These are phyloP conservation scores for Cydia splendana DNA, from an alignment of 1,140 invertebrate genomes.

Conservation along the genomic window DNA sequence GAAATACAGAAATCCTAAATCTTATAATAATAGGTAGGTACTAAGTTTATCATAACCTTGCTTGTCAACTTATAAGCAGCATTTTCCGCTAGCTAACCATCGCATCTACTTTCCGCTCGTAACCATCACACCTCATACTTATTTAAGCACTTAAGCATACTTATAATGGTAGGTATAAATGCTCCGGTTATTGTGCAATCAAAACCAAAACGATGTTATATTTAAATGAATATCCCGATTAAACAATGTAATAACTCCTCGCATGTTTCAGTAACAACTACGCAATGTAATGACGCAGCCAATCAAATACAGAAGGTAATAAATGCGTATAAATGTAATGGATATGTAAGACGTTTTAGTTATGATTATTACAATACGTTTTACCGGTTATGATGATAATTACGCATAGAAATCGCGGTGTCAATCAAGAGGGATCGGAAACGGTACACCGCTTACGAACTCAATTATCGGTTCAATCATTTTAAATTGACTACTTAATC, in stretches of 20 bases:
- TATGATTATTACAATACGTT: not conserved
- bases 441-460: not conserved
- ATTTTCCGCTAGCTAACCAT: not conserved
- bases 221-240: slow-evolving; percentile 16
- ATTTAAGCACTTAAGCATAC: not conserved
- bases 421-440: slow-evolving; percentile 3
- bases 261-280: not conserved
- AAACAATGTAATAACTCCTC: not conserved
- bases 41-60: not conserved
- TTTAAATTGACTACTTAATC: not conserved
- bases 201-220: not conserved
- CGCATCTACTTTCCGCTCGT: not conserved
- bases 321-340: not conserved
- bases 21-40: no score
- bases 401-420: slow-evolving; percentile 11
- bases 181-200: not conserved
- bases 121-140: not conserved
- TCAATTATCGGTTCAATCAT: slow-evolving; percentile 3
- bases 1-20: no score
- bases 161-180: not conserved
- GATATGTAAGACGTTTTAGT: not conserved
- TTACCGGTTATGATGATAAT: not conserved
- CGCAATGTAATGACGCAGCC: not conserved
- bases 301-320: not conserved
- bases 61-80: not conserved